Conservation (phyloP, 2,113 vertebrate species). For the Oostethus manadensis region DNA sequence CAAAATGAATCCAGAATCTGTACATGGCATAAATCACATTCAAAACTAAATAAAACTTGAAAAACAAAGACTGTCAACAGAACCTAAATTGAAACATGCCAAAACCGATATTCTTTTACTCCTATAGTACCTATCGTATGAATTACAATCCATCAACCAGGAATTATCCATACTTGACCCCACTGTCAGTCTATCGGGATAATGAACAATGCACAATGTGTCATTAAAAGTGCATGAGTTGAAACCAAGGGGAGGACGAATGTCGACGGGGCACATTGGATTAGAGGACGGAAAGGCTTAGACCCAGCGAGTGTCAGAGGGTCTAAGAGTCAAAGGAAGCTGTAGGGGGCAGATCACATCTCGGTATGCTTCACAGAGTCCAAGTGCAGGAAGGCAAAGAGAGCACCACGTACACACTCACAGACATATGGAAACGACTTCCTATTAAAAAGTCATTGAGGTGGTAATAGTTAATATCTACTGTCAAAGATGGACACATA, state of each 20-base stretch:
- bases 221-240: conserved; percentile 45
- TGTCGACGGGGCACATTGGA: conserved; percentile 21
- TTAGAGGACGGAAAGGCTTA: conserved; percentile 25
- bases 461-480: conserved; percentile 62
- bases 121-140: neutral
- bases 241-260: conserved; percentile 26
- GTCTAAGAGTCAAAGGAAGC: conserved; percentile 23
- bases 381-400: conserved; percentile 19
- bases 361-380: conserved; percentile 44
- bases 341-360: conserved; percentile 33
- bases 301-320: conserved; percentile 4
- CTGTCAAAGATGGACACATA: conserved; percentile 41
- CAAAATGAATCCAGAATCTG: too few species aligned
- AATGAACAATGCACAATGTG: conserved; percentile 43
- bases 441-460: conserved; percentile 61
- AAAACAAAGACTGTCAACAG: neutral
- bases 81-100: conserved; percentile 8
- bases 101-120: neutral
- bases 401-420: conserved; percentile 14
- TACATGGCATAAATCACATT: too few species aligned
- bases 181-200: conserved; percentile 35
- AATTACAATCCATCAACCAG: conserved; percentile 17
- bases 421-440: conserved; percentile 55
- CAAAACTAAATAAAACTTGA: too few species aligned
- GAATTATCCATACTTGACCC: conserved; percentile 27